Percentiles rank a stretch among this genome's conserved stretches.
Conservation (phyloP, 2,113 vertebrate species). For the Pygoscelis antarcticus region DNA sequence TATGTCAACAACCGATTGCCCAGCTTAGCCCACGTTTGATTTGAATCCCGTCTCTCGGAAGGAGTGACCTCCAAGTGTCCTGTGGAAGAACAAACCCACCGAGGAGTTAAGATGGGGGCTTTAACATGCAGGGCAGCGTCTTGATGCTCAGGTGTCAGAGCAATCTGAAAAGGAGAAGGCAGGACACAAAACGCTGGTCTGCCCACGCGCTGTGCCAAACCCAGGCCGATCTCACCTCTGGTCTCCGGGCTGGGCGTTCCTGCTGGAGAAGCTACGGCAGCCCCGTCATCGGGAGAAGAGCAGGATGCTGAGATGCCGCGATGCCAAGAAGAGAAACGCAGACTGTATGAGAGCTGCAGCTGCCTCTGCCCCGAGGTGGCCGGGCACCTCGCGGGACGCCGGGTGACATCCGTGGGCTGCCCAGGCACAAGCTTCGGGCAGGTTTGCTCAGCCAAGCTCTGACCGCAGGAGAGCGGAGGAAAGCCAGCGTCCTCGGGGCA, state of each 20-base stretch:
- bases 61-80: background rate
- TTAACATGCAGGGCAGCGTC: background rate
- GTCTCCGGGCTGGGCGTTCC: no score
- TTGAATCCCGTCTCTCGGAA: background rate
- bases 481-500: background rate
- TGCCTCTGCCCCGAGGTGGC: background rate
- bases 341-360: background rate
- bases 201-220: background rate
- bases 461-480: background rate
- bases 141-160: background rate
- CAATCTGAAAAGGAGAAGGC: background rate
- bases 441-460: background rate
- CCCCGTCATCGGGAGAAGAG: rapidly evolving
- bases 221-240: background rate
- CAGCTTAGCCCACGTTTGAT: background rate
- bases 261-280: background rate
- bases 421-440: background rate
- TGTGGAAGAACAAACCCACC: background rate
- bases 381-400: background rate
- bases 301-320: background rate
- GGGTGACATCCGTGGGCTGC: background rate
- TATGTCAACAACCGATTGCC: background rate
- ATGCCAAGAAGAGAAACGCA: background rate
- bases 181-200: no score
- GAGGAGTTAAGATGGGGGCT: background rate